phyloP scores from a whole-genome alignment of 2,797 vertebrate genomes.

The Spinus olivaceus region DNA sequence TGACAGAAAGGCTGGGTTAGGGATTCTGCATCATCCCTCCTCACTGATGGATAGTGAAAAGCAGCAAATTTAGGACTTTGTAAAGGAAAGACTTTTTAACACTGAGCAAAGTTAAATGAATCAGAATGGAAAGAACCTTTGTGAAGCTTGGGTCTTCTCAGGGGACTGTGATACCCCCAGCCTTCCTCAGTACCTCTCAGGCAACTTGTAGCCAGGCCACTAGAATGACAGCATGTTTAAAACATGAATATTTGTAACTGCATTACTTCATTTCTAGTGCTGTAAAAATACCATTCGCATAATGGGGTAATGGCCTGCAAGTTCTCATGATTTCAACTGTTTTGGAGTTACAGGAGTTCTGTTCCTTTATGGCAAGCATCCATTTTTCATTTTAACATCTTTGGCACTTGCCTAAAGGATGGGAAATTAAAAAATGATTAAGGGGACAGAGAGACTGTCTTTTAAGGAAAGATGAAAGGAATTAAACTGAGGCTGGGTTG shows the following conservation, averaged over 20 bases:
- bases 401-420: conserved; percentile 53
- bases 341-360: conserved; percentile 41
- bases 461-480: conserved; percentile 59
- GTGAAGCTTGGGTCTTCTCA: not conserved
- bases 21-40: not conserved
- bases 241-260: conserved; percentile 35
- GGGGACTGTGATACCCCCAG: not conserved
- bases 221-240: not conserved
- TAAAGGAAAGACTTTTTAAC: not conserved
- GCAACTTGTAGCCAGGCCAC: not conserved
- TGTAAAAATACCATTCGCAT: conserved; percentile 48
- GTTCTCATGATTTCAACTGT: conserved; percentile 44
- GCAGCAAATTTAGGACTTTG: not conserved
- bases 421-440: conserved; percentile 62
- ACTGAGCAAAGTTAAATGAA: not conserved
- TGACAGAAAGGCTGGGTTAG: not conserved
- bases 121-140: not conserved
- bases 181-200: not conserved
- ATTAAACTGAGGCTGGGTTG: not conserved
- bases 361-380: conserved; percentile 54
- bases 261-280: conserved; percentile 39
- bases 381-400: conserved; percentile 57
- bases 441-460: conserved; percentile 22
- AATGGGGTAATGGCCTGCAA: conserved; percentile 42
- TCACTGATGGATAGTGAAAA: not conserved